Percentiles rank a stretch among this genome's conserved stretches.
Conservation (phyloP, 2,888 invertebrate species). For the Thyatira batis region DNA sequence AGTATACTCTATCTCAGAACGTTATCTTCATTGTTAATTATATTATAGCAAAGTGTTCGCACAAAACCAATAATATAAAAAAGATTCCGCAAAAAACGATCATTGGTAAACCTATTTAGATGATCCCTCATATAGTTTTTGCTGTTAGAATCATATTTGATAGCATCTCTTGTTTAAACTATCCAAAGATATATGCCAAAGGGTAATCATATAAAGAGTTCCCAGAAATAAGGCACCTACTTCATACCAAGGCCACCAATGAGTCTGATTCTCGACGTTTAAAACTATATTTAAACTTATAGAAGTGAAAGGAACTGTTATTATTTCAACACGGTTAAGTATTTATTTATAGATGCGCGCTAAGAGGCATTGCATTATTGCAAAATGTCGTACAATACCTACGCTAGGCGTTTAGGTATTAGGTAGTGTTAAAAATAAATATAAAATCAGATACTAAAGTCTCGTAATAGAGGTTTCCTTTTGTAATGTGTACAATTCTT, state of each 20-base stretch:
- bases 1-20: background rate
- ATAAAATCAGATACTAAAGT: too few species aligned
- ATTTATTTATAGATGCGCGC: background rate
- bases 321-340: background rate
- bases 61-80: background rate
- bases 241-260: background rate
- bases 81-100: background rate
- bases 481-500: too few species aligned
- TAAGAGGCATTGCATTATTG: background rate
- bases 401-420: too few species aligned
- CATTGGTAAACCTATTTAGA: background rate
- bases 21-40: background rate
- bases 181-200: background rate
- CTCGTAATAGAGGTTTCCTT: too few species aligned
- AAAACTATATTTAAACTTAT: background rate
- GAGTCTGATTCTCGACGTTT: background rate
- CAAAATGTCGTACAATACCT: background rate
- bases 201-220: background rate
- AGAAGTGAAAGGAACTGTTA: background rate
- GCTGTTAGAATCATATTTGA: slow-evolving; percentile 5
- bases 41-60: background rate
- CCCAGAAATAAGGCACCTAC: background rate
- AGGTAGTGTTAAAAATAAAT: background rate
- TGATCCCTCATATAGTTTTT: background rate
- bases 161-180: slow-evolving; percentile 3